Base-by-base conservation (phyloP, 2,888 invertebrate genomes). In the Endotricha flammealis region DNA sequence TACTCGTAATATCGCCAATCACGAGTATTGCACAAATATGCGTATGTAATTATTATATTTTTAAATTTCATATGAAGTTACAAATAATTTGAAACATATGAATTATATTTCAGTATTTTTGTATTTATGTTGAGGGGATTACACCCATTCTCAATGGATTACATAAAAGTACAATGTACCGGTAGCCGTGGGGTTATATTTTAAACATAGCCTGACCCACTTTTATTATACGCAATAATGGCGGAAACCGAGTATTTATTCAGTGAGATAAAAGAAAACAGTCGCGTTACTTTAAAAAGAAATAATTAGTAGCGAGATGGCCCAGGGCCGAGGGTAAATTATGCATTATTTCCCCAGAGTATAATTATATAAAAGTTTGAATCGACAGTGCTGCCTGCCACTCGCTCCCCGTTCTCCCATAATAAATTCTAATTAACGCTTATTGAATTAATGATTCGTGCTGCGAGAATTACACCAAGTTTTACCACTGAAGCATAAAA, bases 351-450 rank as follows among this genome's bases (percentile, higher is more conserved):
- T 28, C 28, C 13, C 28, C 13, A 4, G 28, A 14, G 28, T 4
- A 8, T 28, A 28, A 28, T 28, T 28, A 13, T 4, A 28, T 25
- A 13, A 28, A 28, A 28, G 13, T 28, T 20, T 20, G 2, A 20
- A 20, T 20, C n/a, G 20, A 20, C 20, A 20, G n/a, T 8, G 20
- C n/a, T n/a, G n/a, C n/a, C n/a, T n/a, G n/a, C n/a, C n/a, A n/a
- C n/a, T 20, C 20, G 3, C 20, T 20, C 20, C 20, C 20, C 6
- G 7, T 6, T 20, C n/a, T 20, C n/a, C 6, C 20, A 20, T 20
- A 20, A 20, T 20, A 20, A 20, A 8, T 20, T n/a, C 20, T 20
- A 20, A n/a, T 20, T 20, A 20, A 20, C 8, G 3, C n/a, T 4
- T 20, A 6, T 20, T 20, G 7, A 8, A n/a, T n/a, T n/a, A n/a